These are phyloP conservation scores for Silurus glanis DNA, from an alignment of 2,113 vertebrate genomes.

Conservation along the genomic window DNA sequence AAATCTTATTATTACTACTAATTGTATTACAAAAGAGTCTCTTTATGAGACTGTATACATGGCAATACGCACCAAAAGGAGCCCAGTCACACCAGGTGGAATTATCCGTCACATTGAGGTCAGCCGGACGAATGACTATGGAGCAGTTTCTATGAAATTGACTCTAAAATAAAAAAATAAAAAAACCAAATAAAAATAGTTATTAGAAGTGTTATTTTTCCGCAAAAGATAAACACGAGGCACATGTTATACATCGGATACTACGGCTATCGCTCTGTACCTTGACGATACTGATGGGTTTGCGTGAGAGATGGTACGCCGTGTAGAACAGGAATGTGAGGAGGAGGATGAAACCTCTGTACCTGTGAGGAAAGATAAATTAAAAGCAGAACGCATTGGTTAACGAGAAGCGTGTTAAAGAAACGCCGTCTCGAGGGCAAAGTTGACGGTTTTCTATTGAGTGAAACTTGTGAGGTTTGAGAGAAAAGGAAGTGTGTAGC, in stretches of 20 bases:
- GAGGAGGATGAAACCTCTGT: constrained; percentile 83
- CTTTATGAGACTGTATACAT: background rate
- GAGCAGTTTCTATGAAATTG: constrained; percentile 93
- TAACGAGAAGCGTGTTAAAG: background rate
- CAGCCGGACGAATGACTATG: constrained; percentile 54
- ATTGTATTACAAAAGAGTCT: background rate
- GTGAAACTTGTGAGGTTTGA: background rate
- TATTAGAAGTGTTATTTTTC: too few relatives aligned
- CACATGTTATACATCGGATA: too few relatives aligned
- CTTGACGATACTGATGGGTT: constrained; percentile 97
- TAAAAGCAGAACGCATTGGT: background rate
- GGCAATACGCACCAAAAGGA: constrained; percentile 84
- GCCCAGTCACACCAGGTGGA: constrained; percentile 89
- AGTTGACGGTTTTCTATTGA: background rate
- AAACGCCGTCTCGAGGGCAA: background rate
- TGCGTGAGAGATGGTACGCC: constrained; percentile 92
- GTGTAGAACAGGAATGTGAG: constrained; percentile 93
- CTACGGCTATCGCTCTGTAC: constrained; percentile 61
- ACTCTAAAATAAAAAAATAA: constrained; percentile 70
- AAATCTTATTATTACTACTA: background rate
- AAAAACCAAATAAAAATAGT: background rate
- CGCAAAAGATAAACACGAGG: too few relatives aligned
- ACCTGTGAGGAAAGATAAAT: constrained; percentile 70
- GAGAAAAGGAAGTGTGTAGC: background rate
- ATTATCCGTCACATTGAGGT: constrained; percentile 77